These are phyloP conservation scores for Gallinago media DNA, from an alignment of 2,113 vertebrate species.

Conservation along the genomic window DNA sequence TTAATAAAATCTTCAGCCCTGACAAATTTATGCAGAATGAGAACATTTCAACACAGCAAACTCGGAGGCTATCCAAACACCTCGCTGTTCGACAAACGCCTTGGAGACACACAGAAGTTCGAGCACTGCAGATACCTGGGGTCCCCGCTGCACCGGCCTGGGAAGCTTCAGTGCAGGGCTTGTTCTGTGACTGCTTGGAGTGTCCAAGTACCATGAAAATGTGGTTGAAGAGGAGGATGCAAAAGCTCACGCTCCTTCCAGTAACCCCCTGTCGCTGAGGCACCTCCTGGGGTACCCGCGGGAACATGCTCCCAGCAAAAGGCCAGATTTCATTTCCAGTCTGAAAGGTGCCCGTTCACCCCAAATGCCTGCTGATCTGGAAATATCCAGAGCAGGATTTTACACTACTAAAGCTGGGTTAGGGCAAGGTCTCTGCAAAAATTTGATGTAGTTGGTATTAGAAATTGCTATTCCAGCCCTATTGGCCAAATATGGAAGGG, in stretches of 20 bases:
- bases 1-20: constrained; percentile 20
- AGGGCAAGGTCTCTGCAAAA: not conserved
- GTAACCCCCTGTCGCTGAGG: not conserved
- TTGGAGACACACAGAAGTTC: not conserved
- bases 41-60: not conserved
- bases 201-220: not conserved
- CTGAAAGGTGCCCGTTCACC: not conserved
- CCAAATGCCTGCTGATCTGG: not conserved
- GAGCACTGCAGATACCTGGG: not conserved
- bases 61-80: not conserved
- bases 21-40: constrained; percentile 42
- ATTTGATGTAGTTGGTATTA: not conserved
- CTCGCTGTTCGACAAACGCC: not conserved
- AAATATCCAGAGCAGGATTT: not conserved
- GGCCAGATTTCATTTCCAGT: not conserved
- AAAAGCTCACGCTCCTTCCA: not conserved
- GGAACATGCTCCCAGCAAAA: not conserved
- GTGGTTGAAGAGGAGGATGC: not conserved
- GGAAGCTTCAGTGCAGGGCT: not conserved
- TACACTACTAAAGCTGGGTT: not conserved
- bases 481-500: not conserved
- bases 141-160: not conserved
- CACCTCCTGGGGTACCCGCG: not conserved
- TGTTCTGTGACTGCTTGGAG: not conserved
- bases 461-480: not conserved